A percentile compares a stretch with the other conserved stretches of the same genome.
Evolutionary conservation across 2,888 invertebrate species (phyloP).

Genomic region (Stenodera caucasica): DNA sequence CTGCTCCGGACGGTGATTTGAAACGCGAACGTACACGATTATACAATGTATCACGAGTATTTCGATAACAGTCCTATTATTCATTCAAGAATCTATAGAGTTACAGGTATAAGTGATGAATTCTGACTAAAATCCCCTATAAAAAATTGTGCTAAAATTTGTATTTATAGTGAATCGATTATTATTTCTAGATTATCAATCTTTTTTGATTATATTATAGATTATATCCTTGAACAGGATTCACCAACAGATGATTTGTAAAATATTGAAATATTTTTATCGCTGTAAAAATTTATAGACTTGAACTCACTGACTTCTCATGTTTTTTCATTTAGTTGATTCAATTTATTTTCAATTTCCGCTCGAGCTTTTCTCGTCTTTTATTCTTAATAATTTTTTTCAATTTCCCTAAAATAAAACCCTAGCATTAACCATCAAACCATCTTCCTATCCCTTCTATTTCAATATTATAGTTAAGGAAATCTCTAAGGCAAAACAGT

Average conservation of each 20-base stretch:
- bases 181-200: too few species aligned
- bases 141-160: background rate
- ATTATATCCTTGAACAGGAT: too few species aligned
- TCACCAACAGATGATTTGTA: background rate
- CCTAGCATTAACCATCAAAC: too few species aligned
- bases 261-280: background rate
- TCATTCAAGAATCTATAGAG: conserved; percentile 28
- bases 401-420: too few species aligned
- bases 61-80: conserved; percentile 33
- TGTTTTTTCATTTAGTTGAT: background rate
- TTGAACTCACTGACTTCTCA: background rate
- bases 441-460: background rate
- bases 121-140: too few species aligned
- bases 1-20: conserved; percentile 39
- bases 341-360: conserved; percentile 3
- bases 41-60: conserved; percentile 39
- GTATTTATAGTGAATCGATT: background rate
- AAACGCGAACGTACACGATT: conserved; percentile 16
- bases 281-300: background rate
- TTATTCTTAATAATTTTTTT: background rate
- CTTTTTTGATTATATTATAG: too few species aligned
- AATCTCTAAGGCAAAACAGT: background rate
- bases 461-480: background rate
- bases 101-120: conserved; percentile 26
- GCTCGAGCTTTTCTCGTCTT: background rate